phyloP scores from a whole-genome alignment of 2,888 invertebrate genomes.

The Nomada ferruginata region DNA sequence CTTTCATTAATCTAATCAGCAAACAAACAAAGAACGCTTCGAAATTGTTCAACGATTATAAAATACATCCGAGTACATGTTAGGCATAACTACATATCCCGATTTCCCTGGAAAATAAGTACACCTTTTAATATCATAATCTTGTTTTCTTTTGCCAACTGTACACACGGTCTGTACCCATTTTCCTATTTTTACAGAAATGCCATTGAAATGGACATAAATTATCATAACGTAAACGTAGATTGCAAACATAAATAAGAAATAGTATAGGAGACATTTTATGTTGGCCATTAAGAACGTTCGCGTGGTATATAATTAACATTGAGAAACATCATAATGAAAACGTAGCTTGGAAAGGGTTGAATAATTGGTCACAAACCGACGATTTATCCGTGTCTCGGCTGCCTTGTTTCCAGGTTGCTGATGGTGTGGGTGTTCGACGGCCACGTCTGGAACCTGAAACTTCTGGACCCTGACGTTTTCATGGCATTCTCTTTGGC shows the following conservation, averaged over 20 bases:
- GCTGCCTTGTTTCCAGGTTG: conserved; percentile 85
- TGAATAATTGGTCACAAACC: neutral
- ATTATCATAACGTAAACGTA: neutral
- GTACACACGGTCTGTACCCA: too few species aligned
- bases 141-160: too few species aligned
- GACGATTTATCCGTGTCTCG: neutral
- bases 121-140: too few species aligned
- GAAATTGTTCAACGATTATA: too few species aligned
- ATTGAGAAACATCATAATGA: neutral
- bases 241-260: neutral
- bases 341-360: neutral
- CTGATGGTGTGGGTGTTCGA: conserved; percentile 94
- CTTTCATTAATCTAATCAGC: neutral
- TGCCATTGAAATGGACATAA: neutral
- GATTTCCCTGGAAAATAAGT: too few species aligned
- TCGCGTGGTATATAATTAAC: neutral
- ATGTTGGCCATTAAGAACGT: neutral
- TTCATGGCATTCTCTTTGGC: conserved; percentile 94
- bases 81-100: too few species aligned
- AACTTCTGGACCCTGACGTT: conserved; percentile 91
- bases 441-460: conserved; percentile 95
- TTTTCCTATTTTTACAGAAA: neutral
- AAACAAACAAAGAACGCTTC: neutral
- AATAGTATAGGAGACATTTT: neutral
- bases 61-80: too few species aligned